Percentiles rank a stretch among this genome's conserved stretches.
These are phyloP conservation scores for Notolepis coatsorum DNA, from an alignment of 2,797 vertebrate species.

Conservation along the genomic window DNA sequence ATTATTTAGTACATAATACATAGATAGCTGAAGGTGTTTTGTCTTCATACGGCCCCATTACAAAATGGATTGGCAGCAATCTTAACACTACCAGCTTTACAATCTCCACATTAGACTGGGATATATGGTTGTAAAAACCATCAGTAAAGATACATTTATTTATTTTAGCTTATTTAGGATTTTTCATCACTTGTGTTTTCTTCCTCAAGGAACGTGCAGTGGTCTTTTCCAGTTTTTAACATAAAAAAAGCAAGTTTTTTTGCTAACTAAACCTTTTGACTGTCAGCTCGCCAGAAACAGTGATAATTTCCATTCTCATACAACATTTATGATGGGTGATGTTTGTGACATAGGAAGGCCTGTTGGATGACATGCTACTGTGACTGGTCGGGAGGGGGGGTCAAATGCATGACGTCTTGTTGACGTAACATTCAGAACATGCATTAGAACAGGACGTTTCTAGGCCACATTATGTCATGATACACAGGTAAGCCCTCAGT, in stretches of 20 bases:
- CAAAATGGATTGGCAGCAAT: background rate
- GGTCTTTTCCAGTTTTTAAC: slow-evolving; percentile 80
- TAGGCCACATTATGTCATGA: slow-evolving; percentile 45
- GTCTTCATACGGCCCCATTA: slow-evolving; percentile 4
- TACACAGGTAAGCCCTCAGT: slow-evolving; percentile 53
- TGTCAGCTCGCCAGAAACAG: slow-evolving; percentile 35
- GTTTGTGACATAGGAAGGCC: slow-evolving; percentile 52
- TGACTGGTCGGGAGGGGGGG: slow-evolving; percentile 10
- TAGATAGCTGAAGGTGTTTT: slow-evolving; percentile 14
- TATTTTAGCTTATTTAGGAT: slow-evolving; percentile 67
- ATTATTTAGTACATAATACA: slow-evolving; percentile 24
- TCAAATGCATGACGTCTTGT: slow-evolving; percentile 17
- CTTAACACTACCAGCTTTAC: slow-evolving; percentile 39
- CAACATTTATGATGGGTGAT: slow-evolving; percentile 33
- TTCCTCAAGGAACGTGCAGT: slow-evolving; percentile 68
- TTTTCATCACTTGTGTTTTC: slow-evolving; percentile 48
- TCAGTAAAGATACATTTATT: background rate
- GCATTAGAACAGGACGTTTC: slow-evolving; percentile 39
- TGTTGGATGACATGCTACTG: slow-evolving; percentile 50
- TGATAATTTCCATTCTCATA: slow-evolving; percentile 32
- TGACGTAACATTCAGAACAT: slow-evolving; percentile 53
- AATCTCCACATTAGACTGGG: slow-evolving; percentile 27
- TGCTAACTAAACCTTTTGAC: slow-evolving; percentile 44
- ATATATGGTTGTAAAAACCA: slow-evolving; percentile 26
- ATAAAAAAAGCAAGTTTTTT: slow-evolving; percentile 43